Percentiles rank a stretch among this genome's conserved stretches.
phyloP scores from a whole-genome alignment of 2,113 vertebrate genomes.

The Macquaria ambigua region DNA sequence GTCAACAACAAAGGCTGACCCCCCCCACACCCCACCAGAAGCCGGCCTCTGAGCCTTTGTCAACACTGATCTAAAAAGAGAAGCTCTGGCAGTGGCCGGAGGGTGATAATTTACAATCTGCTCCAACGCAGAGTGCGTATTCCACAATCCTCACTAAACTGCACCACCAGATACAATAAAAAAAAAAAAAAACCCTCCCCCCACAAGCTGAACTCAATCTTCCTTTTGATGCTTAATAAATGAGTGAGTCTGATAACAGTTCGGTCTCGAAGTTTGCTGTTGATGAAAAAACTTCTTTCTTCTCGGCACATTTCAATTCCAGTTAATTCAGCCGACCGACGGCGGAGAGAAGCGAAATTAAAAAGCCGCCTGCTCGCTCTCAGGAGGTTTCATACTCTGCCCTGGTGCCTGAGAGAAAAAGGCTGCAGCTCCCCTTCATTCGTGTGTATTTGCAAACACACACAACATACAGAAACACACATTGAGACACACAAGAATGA shows the following conservation, averaged over 20 bases:
- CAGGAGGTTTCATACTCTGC: conserved; percentile 45
- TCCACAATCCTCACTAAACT: conserved; percentile 20
- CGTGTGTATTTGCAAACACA: conserved; percentile 27
- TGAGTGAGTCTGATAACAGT: conserved; percentile 37
- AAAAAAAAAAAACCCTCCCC: neutral
- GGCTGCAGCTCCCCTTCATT: conserved; percentile 21
- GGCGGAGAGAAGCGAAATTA: conserved; percentile 49
- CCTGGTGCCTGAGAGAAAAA: conserved; percentile 20
- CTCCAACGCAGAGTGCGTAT: neutral
- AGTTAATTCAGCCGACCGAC: conserved; percentile 37
- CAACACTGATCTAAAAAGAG: conserved; percentile 59
- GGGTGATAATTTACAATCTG: conserved; percentile 69
- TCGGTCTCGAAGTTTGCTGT: conserved; percentile 36
- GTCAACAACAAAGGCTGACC: conserved; percentile 68
- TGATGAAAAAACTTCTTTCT: conserved; percentile 48
- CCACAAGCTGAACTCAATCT: conserved; percentile 30
- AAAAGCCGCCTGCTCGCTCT: conserved; percentile 45
- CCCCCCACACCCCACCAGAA: conserved; percentile 45
- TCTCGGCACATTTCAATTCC: conserved; percentile 41
- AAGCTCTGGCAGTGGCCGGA: conserved; percentile 42
- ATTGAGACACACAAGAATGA: conserved; percentile 7
- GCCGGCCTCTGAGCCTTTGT: conserved; percentile 63
- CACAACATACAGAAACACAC: conserved; percentile 6
- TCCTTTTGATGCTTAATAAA: conserved; percentile 25
- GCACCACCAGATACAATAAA: conserved; percentile 9